phyloP scores from a whole-genome alignment of 2,888 invertebrate genomes.

The Hirtodrosophila alboralis region DNA sequence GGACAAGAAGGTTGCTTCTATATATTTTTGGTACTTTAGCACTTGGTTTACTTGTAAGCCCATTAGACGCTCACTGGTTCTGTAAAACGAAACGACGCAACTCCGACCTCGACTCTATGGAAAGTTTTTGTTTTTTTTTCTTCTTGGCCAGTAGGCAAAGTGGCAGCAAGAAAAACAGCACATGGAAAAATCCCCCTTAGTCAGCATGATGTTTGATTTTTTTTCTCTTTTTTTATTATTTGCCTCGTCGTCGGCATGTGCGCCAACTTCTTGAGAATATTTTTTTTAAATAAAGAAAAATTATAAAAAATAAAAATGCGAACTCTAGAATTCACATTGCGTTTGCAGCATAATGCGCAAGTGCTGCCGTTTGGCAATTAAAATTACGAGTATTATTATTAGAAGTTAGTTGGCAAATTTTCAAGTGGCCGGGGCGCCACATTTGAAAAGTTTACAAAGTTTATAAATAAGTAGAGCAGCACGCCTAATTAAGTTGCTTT shows the following conservation, averaged over 20 bases:
- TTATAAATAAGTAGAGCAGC: conserved; percentile 53
- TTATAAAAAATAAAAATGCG: conserved; percentile 4
- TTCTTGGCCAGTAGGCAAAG: conserved; percentile 51
- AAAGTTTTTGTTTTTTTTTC: conserved; percentile 34
- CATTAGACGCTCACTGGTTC: conserved; percentile 50
- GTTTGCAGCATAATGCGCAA: conserved; percentile 41
- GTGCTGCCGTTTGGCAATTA: conserved; percentile 72
- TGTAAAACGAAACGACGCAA: conserved; percentile 20
- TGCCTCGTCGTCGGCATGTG: conserved; percentile 45
- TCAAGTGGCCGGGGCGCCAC: conserved; percentile 61
- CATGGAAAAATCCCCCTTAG: conserved; percentile 53
- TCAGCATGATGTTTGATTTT: conserved; percentile 69
- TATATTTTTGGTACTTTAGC: conserved; percentile 28
- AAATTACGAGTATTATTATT: conserved; percentile 74
- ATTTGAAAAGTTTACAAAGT: conserved; percentile 64
- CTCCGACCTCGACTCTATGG: conserved; percentile 18
- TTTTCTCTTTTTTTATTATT: conserved; percentile 22
- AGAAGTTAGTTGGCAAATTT: conserved; percentile 73
- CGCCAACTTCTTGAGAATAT: conserved; percentile 55
- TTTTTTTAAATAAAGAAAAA: conserved; percentile 23
- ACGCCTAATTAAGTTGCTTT: conserved; percentile 43
- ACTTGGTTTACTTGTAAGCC: conserved; percentile 50
- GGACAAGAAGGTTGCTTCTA: conserved; percentile 30
- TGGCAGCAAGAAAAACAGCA: conserved; percentile 35
- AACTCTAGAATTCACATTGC: conserved; percentile 19